These are phyloP conservation scores for Calephelis perditalis DNA, from an alignment of 2,888 invertebrate genomes.

Conservation along the genomic window DNA sequence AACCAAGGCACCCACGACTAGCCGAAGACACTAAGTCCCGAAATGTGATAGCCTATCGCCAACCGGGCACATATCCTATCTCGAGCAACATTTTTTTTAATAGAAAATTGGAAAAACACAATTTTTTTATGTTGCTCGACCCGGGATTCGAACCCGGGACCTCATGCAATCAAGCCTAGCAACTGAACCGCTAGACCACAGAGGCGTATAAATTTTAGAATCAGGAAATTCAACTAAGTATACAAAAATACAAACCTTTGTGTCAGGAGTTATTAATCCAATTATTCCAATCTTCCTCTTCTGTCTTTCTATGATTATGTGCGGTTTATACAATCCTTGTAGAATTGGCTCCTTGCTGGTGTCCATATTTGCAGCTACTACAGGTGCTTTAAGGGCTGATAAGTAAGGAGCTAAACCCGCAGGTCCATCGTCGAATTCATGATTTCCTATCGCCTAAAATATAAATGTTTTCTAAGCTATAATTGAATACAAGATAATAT, in stretches of 20 bases:
- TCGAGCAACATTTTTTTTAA: too few relatives aligned
- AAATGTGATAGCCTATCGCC: too few relatives aligned
- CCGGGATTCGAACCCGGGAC: too few relatives aligned
- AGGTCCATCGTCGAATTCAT: conserved; percentile 90
- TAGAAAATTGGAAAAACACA: too few relatives aligned
- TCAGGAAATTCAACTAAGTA: background rate
- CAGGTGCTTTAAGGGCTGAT: conserved; percentile 80
- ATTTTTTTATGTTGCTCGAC: too few relatives aligned
- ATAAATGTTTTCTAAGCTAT: background rate
- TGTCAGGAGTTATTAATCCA: conserved; percentile 85
- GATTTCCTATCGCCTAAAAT: conserved; percentile 88
- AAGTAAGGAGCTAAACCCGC: conserved; percentile 85
- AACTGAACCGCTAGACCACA: too few relatives aligned
- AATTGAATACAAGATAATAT: too few relatives aligned
- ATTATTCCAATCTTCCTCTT: conserved; percentile 87
- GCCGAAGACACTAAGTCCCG: too few relatives aligned
- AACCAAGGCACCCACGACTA: too few relatives aligned
- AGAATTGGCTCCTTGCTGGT: conserved; percentile 80
- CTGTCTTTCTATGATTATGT: conserved; percentile 79
- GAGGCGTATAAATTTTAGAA: too few relatives aligned
- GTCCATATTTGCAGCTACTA: conserved; percentile 87
- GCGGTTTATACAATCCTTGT: conserved; percentile 80
- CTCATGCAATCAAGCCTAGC: too few relatives aligned
- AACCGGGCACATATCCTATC: too few relatives aligned
- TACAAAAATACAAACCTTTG: conserved; percentile 52